Conservation (phyloP, 2,888 invertebrate genomes). For the Apantesis nais region DNA sequence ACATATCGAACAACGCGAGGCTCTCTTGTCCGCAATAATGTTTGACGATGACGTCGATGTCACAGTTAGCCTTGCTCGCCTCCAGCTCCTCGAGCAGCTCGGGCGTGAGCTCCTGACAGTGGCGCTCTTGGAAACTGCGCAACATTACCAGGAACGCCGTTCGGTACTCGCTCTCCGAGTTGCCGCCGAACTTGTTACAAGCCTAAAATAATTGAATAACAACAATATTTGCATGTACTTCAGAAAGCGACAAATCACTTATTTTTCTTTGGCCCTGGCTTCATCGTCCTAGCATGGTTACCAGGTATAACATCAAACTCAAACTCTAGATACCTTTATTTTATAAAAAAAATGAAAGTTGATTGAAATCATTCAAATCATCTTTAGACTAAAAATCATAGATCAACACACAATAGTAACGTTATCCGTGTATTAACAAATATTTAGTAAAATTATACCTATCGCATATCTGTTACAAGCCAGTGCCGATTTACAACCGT, state of each 20-base stretch:
- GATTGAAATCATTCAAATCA: too few species aligned
- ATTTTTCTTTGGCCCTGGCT: background rate
- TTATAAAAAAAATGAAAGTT: too few species aligned
- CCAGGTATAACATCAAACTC: background rate
- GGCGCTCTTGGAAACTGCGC: constrained; percentile 50
- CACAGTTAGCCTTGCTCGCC: constrained; percentile 28
- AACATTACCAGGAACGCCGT: constrained; percentile 47
- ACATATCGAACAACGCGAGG: constrained; percentile 77
- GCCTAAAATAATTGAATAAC: constrained; percentile 30
- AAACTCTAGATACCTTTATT: too few species aligned
- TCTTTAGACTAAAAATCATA: too few species aligned
- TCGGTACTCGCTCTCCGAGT: constrained; percentile 20
- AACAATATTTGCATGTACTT: background rate
- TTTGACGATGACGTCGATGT: constrained; percentile 65
- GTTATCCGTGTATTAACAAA: too few species aligned
- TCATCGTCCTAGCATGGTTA: background rate
- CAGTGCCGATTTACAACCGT: too few species aligned
- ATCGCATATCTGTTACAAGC: too few species aligned
- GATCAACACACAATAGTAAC: too few species aligned
- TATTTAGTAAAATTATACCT: too few species aligned
- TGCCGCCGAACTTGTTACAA: constrained; percentile 13
- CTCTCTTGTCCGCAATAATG: constrained; percentile 65
- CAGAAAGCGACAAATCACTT: background rate
- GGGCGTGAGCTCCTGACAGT: constrained; percentile 16
- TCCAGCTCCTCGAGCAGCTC: constrained; percentile 27